These are phyloP conservation scores for Sphaerodactylus townsendi DNA, from an alignment of 2,113 vertebrate genomes.

Conservation along the genomic window DNA sequence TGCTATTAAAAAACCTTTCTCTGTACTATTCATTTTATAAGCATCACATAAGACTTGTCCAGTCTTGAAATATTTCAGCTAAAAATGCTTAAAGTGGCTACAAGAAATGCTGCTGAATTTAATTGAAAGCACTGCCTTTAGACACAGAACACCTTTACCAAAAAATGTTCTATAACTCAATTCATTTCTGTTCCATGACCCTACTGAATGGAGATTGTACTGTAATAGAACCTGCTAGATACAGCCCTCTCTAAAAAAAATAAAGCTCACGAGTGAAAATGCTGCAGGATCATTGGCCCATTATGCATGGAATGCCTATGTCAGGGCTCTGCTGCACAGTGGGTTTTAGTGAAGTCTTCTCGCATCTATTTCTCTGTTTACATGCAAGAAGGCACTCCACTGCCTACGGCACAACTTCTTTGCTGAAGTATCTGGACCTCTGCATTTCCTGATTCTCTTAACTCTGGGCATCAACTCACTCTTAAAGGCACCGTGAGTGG, in stretches of 20 bases:
- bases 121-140: constrained; percentile 4
- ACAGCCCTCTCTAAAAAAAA: not conserved
- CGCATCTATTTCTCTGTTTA: too few relatives aligned
- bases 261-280: not conserved
- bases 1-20: not conserved
- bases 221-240: not conserved
- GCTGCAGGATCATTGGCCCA: not conserved
- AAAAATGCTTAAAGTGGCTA: not conserved
- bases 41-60: not conserved
- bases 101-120: not conserved
- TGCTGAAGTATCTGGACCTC: too few relatives aligned
- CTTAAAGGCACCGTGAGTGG: too few relatives aligned
- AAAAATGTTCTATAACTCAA: not conserved
- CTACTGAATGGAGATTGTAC: not conserved
- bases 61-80: not conserved
- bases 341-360: too few relatives aligned
- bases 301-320: too few relatives aligned
- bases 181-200: not conserved
- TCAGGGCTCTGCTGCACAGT: too few relatives aligned
- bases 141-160: not conserved
- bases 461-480: too few relatives aligned
- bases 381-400: too few relatives aligned
- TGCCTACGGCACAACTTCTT: too few relatives aligned
- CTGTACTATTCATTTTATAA: not conserved
- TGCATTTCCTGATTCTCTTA: too few relatives aligned